A percentile compares a stretch with the other conserved stretches of the same genome.
phyloP scores from a whole-genome alignment of 2,113 vertebrate species.

The Thalassarche chlororhynchos region DNA sequence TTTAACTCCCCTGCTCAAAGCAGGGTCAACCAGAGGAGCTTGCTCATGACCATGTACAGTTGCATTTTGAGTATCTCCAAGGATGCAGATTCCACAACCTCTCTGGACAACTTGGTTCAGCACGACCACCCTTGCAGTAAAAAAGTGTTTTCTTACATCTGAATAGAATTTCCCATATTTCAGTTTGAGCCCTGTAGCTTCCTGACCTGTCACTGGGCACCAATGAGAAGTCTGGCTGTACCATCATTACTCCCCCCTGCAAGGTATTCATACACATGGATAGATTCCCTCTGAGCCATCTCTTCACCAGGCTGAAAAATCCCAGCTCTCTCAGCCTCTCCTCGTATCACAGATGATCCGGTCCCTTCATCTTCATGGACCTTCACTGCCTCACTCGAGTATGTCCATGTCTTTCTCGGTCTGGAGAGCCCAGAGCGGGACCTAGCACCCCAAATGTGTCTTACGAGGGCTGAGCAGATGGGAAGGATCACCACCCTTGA shows the following conservation, averaged over 20 bases:
- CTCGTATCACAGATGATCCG: background rate
- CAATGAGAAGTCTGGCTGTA: background rate
- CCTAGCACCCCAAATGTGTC: background rate
- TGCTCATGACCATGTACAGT: background rate
- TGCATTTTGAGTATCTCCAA: background rate
- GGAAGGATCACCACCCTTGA: background rate
- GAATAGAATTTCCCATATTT: background rate
- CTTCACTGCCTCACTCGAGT: background rate
- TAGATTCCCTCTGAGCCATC: background rate
- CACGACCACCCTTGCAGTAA: background rate
- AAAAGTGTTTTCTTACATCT: background rate
- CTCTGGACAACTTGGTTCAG: background rate
- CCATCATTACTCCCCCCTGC: background rate
- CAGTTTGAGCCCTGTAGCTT: background rate
- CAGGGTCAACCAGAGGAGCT: background rate
- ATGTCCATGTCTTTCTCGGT: background rate
- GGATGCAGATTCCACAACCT: background rate
- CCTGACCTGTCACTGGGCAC: background rate
- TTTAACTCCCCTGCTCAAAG: background rate
- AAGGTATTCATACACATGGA: background rate
- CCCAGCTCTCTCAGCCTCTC: background rate
- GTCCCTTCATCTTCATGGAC: background rate
- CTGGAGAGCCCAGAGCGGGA: background rate
- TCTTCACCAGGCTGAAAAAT: background rate
- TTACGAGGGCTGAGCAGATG: background rate